Evolutionary conservation across 1,140 invertebrate species (phyloP).

Genomic region (Macrocentrus cingulum): DNA sequence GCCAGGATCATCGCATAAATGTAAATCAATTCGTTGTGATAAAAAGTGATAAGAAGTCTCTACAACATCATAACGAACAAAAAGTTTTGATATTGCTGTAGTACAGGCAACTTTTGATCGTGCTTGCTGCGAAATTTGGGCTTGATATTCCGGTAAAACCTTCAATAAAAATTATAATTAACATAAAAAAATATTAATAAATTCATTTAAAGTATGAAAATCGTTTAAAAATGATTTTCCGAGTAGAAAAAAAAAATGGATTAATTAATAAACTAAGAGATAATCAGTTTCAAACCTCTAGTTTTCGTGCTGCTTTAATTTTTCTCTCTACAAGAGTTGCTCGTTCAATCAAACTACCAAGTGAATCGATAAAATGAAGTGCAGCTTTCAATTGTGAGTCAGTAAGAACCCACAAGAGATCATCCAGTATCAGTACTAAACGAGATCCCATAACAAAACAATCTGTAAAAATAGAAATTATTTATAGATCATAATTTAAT

Average conservation of each 20-base stretch:
- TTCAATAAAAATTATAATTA: slow-evolving; percentile 39
- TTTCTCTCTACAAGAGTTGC: slow-evolving; percentile 81
- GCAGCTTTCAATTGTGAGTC: slow-evolving; percentile 96
- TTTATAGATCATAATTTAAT: no score
- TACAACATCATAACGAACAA: slow-evolving; percentile 87
- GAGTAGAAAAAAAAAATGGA: neutral
- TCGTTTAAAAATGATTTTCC: no score
- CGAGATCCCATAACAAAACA: slow-evolving; percentile 91
- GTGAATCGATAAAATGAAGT: slow-evolving; percentile 88
- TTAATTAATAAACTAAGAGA: slow-evolving; percentile 14
- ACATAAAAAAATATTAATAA: slow-evolving; percentile 18
- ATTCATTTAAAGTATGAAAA: neutral
- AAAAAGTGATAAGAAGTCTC: slow-evolving; percentile 98
- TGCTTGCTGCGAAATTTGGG: slow-evolving; percentile 71
- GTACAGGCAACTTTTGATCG: slow-evolving; percentile 50
- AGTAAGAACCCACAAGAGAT: slow-evolving; percentile 96
- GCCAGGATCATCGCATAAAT: slow-evolving; percentile 95
- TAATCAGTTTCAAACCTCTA: slow-evolving; percentile 66
- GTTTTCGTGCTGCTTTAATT: slow-evolving; percentile 85
- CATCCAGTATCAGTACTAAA: slow-evolving; percentile 90
- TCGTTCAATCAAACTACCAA: slow-evolving; percentile 81
- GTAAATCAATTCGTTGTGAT: slow-evolving; percentile 91
- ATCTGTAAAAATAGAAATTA: no score
- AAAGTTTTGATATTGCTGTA: slow-evolving; percentile 68
- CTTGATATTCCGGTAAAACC: slow-evolving; percentile 79